Percentiles rank a stretch among this genome's conserved stretches.
These are phyloP conservation scores for Catharus fuscescens DNA, from an alignment of 2,113 vertebrate species.

Conservation along the genomic window DNA sequence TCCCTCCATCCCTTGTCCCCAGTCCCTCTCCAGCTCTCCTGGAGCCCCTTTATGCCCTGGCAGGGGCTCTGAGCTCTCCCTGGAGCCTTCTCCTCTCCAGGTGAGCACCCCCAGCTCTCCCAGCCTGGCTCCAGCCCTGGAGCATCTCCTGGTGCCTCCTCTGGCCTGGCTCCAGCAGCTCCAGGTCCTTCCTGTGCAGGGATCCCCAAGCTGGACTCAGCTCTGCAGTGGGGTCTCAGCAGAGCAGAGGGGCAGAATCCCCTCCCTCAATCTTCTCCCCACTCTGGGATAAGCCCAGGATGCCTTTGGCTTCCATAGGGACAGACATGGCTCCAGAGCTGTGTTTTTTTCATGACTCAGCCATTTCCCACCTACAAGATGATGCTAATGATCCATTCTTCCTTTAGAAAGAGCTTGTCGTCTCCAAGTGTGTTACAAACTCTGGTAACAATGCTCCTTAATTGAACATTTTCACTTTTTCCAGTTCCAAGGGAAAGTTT, in stretches of 20 bases:
- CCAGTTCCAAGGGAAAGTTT: not conserved
- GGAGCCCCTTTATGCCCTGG: not conserved
- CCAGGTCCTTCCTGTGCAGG: rapidly evolving
- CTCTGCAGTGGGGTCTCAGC: not conserved
- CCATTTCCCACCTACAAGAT: not conserved
- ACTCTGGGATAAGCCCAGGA: not conserved
- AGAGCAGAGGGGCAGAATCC: not conserved
- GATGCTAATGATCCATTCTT: not conserved
- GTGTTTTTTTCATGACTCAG: conserved; percentile 13
- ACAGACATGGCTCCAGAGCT: not conserved
- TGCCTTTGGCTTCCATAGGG: not conserved
- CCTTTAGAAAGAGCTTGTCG: not conserved
- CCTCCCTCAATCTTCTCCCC: not conserved
- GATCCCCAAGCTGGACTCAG: rapidly evolving
- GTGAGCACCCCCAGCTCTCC: not conserved
- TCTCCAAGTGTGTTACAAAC: not conserved
- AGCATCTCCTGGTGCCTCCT: rapidly evolving
- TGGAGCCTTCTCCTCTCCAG: not conserved
- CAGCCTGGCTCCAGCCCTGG: not conserved
- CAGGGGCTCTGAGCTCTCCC: not conserved
- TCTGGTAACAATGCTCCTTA: not conserved
- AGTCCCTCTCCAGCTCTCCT: not conserved
- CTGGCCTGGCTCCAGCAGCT: not conserved
- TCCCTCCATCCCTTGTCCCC: not conserved
- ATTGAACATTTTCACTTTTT: not conserved